Conservation (phyloP, 35 echinoderm and acorn worm genomes). For the Hemicentrotus pulcherrimus region DNA sequence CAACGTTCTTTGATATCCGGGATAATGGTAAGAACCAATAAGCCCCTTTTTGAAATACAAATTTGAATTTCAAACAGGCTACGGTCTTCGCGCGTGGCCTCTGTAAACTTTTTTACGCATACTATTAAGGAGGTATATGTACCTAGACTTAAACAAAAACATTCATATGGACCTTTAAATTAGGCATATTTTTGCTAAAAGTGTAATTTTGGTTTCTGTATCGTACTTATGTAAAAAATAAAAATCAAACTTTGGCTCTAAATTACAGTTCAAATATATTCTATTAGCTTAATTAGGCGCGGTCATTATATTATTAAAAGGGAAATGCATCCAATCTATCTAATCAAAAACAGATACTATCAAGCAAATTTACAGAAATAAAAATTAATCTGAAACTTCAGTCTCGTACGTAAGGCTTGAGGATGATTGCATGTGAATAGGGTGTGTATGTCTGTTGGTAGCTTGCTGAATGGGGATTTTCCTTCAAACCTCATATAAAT, state of each 20-base stretch:
- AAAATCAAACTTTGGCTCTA: no score
- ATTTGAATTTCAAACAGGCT: no score
- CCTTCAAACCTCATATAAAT: conserved; percentile 22
- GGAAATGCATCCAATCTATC: not conserved
- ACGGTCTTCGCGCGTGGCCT: no score
- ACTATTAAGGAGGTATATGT: no score
- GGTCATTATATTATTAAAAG: not conserved
- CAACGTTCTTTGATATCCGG: not conserved
- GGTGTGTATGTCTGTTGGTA: not conserved
- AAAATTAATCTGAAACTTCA: not conserved
- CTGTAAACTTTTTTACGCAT: no score
- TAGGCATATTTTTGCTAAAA: no score
- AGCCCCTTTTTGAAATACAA: not conserved
- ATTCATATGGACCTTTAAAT: no score
- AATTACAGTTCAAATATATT: not conserved
- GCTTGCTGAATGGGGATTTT: not conserved
- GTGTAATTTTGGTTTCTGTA: no score
- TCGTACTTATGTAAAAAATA: no score
- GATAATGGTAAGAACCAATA: not conserved
- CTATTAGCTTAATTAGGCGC: not conserved
- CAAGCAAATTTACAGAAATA: not conserved
- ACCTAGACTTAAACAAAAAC: no score
- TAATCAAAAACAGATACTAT: not conserved
- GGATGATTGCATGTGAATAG: not conserved
- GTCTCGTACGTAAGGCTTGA: not conserved